Percentiles rank a stretch among this genome's conserved stretches.
Conservation (phyloP, 2,797 vertebrate genomes). For the Benthosema pterotum region DNA sequence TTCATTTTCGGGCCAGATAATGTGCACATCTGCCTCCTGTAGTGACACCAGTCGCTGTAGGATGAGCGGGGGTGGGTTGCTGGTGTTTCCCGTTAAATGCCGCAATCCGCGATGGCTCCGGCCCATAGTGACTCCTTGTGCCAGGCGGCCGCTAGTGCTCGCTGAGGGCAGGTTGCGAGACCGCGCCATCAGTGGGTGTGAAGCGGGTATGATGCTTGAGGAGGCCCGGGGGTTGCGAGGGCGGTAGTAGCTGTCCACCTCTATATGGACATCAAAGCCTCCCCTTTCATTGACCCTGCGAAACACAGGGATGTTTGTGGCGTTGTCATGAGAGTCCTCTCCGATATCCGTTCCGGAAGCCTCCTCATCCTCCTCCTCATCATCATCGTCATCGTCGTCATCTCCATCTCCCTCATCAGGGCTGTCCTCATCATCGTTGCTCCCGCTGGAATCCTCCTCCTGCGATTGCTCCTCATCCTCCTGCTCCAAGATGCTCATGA, state of each 20-base stretch:
- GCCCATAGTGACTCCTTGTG: conserved; percentile 83
- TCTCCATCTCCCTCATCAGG: conserved; percentile 96
- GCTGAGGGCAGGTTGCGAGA: conserved; percentile 90
- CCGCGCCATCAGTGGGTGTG: conserved; percentile 94
- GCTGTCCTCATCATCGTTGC: conserved; percentile 95
- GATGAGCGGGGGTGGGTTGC: conserved; percentile 93
- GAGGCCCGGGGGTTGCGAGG: conserved; percentile 89
- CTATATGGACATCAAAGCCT: conserved; percentile 31
- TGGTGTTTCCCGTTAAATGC: conserved; percentile 92
- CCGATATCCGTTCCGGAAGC: conserved; percentile 96
- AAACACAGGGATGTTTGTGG: conserved; percentile 93
- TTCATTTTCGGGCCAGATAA: conserved; percentile 94
- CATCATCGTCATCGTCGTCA: conserved; percentile 94
- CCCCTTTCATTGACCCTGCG: conserved; percentile 89
- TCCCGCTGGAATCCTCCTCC: conserved; percentile 95
- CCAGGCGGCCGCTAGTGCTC: conserved; percentile 87
- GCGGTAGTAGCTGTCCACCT: conserved; percentile 98
- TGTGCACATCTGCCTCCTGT: conserved; percentile 97
- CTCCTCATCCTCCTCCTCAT: conserved; percentile 95
- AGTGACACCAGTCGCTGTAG: conserved; percentile 91
- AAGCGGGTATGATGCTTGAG: conserved; percentile 94
- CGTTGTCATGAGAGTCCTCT: conserved; percentile 94
- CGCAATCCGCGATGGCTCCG: conserved; percentile 92
- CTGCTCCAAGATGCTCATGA: conserved; percentile 95
- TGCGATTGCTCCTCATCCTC: conserved; percentile 97